Percentiles rank a stretch among this genome's conserved stretches.
Evolutionary conservation across 2,113 vertebrate genomes (phyloP).

Genomic region (Vidua chalybeata): DNA sequence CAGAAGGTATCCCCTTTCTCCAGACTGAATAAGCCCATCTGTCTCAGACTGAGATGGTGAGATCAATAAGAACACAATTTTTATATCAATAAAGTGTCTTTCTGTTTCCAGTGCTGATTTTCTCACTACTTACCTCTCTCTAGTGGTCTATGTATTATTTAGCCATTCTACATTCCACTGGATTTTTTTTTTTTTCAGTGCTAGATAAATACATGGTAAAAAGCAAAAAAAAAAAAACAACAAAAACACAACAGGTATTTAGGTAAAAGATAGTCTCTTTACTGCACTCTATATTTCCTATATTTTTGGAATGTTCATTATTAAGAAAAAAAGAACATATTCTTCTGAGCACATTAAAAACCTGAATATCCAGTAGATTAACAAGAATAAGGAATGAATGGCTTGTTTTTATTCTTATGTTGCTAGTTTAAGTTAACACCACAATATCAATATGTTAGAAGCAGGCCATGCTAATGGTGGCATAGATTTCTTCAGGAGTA

Average conservation of each 20-base stretch:
- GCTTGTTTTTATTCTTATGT: background rate
- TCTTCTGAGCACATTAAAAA: background rate
- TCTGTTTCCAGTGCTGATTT: background rate
- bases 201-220: background rate
- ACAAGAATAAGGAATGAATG: background rate
- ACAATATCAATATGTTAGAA: background rate
- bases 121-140: background rate
- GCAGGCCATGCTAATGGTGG: background rate
- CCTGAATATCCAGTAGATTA: background rate
- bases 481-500: background rate
- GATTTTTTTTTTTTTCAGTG: background rate
- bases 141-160: background rate
- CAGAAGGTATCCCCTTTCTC: background rate
- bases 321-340: background rate
- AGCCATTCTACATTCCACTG: background rate
- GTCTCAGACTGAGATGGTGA: background rate
- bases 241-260: background rate
- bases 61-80: background rate
- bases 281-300: background rate
- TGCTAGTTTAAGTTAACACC: background rate
- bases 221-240: background rate
- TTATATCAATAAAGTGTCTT: background rate
- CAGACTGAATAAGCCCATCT: background rate
- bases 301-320: background rate
- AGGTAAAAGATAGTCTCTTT: background rate